A percentile compares a stretch with the other conserved stretches of the same genome.
Evolutionary conservation across 2,797 vertebrate species (phyloP).

Genomic region (Erithacus rubecula): DNA sequence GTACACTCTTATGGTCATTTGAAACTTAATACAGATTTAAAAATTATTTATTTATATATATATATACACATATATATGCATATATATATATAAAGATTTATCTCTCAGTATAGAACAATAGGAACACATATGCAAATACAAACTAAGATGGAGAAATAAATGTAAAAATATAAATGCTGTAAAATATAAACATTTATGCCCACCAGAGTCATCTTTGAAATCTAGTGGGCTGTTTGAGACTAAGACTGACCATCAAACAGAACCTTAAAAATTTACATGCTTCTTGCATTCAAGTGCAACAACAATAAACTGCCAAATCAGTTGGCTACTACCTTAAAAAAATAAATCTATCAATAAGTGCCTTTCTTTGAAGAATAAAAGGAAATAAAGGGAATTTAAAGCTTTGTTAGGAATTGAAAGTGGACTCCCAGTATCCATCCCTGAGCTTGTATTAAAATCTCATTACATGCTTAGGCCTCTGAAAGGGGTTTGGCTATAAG

Average conservation of each 20-base stretch:
- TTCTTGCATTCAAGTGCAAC: background rate
- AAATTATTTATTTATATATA: background rate
- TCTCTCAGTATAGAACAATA: background rate
- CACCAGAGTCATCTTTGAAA: background rate
- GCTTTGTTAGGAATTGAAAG: background rate
- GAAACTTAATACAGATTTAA: background rate
- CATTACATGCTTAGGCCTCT: background rate
- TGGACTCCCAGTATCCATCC: background rate
- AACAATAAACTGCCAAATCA: background rate
- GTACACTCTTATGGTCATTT: background rate
- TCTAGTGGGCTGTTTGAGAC: background rate
- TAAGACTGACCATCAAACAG: background rate
- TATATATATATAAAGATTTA: background rate
- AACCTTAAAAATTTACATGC: background rate
- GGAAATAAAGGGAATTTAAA: background rate
- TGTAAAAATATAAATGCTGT: background rate
- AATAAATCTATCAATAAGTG: background rate
- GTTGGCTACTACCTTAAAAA: background rate
- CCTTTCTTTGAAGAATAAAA: background rate
- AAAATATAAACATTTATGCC: background rate
- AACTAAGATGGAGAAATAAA: background rate
- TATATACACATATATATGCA: background rate
- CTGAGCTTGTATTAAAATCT: background rate
- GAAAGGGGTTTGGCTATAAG: background rate
- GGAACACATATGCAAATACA: background rate